Conservation (phyloP, 1,140 invertebrate genomes). For the Macrosteles quadrilineatus region DNA sequence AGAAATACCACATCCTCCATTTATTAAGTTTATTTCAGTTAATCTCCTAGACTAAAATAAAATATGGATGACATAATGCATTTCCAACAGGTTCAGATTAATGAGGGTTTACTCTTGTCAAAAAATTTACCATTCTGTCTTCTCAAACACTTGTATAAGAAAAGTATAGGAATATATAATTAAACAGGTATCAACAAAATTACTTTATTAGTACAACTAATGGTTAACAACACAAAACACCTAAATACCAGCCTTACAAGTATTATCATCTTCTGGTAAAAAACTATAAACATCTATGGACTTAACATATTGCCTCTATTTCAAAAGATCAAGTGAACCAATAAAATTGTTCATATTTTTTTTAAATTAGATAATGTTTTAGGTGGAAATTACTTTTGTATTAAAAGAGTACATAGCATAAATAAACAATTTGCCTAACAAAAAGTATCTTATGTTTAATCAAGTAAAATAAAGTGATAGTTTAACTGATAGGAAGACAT, state of each 20-base stretch:
- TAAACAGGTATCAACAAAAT: background rate
- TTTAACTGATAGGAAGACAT: background rate
- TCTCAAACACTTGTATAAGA: too few species aligned
- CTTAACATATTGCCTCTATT: background rate
- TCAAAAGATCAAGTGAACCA: background rate
- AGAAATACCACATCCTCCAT: too few species aligned
- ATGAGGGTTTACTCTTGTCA: too few species aligned
- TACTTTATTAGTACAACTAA: background rate
- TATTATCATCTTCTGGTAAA: background rate
- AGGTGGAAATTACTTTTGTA: background rate
- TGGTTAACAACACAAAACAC: conserved; percentile 12
- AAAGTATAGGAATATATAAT: conserved; percentile 15
- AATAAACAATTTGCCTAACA: background rate
- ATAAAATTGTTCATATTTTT: background rate
- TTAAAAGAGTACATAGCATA: background rate
- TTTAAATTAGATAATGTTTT: background rate
- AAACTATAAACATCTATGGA: background rate
- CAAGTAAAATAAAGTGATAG: background rate
- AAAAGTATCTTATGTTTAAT: background rate
- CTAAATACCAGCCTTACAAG: background rate
- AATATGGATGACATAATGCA: too few species aligned
- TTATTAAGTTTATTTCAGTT: too few species aligned
- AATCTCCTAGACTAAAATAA: too few species aligned
- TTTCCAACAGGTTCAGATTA: too few species aligned
- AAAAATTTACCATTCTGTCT: too few species aligned